phyloP scores from a whole-genome alignment of 2,113 vertebrate species.

The Scomber japonicus region DNA sequence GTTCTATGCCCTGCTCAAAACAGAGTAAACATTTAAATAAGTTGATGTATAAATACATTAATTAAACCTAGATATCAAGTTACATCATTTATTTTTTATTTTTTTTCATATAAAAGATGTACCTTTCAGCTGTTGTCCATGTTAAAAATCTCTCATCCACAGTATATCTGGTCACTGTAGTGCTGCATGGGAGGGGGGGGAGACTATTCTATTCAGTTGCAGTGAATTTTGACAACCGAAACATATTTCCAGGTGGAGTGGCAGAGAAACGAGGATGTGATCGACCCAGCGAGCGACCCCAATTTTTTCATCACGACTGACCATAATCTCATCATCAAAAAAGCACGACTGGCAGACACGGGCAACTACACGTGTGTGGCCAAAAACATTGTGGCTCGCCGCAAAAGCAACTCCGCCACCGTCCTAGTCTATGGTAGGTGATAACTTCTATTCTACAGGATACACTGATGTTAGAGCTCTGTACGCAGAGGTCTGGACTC shows the following conservation, averaged over 20 bases:
- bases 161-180: constrained; percentile 10
- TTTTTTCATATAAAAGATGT: constrained; percentile 3
- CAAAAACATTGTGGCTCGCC: constrained; percentile 97
- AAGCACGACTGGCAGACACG: constrained; percentile 94
- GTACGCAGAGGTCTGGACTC: neutral
- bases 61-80: constrained; percentile 6
- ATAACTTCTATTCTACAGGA: constrained; percentile 58
- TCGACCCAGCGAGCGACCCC: constrained; percentile 92
- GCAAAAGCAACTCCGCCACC: constrained; percentile 92
- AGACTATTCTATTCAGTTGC: neutral
- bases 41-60: constrained; percentile 13
- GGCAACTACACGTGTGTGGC: constrained; percentile 99
- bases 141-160: constrained; percentile 26
- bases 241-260: constrained; percentile 92
- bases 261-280: constrained; percentile 94
- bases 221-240: constrained; percentile 49
- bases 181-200: neutral
- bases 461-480: constrained; percentile 17
- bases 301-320: constrained; percentile 94
- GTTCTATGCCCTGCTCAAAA: neutral
- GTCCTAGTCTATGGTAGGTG: constrained; percentile 93
- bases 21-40: constrained; percentile 35
- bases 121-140: neutral
- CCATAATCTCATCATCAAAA: constrained; percentile 95
- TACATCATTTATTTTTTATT: neutral